These are phyloP conservation scores for Notodonta dromedarius DNA, from an alignment of 2,888 invertebrate genomes.

Conservation along the genomic window DNA sequence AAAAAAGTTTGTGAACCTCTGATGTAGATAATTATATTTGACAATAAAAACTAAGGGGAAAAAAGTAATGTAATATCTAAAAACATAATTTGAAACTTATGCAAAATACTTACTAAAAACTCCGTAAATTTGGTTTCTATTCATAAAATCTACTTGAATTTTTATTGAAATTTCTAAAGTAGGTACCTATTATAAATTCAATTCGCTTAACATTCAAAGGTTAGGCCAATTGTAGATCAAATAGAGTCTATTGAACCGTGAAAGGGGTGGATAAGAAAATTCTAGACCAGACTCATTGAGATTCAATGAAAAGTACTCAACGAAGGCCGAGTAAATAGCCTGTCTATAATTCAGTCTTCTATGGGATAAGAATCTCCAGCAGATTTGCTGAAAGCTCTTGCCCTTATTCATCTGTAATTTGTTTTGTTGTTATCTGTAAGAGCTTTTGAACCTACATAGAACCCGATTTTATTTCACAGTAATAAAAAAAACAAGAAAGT, in stretches of 20 bases:
- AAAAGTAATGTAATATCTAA: too few relatives aligned
- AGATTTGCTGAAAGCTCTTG: too few relatives aligned
- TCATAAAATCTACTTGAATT: background rate
- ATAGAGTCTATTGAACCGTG: constrained; percentile 17
- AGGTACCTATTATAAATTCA: constrained; percentile 6
- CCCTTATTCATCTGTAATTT: too few relatives aligned
- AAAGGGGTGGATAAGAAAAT: constrained; percentile 19
- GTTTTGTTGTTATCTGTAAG: too few relatives aligned
- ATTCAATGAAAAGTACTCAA: constrained; percentile 29
- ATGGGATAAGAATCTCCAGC: background rate
- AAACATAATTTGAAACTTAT: too few relatives aligned
- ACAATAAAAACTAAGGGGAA: too few relatives aligned
- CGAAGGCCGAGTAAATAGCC: constrained; percentile 17
- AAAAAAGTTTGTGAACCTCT: too few relatives aligned
- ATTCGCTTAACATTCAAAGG: constrained; percentile 17
- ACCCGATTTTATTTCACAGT: too few relatives aligned
- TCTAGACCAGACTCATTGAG: constrained; percentile 17
- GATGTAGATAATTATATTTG: too few relatives aligned
- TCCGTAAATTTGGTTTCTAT: background rate
- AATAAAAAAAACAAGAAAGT: too few relatives aligned
- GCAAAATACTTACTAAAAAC: too few relatives aligned
- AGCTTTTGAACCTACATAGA: too few relatives aligned
- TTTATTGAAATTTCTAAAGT: background rate
- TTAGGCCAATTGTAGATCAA: constrained; percentile 20
- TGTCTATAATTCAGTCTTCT: constrained; percentile 10